A percentile compares a stretch with the other conserved stretches of the same genome.
These are phyloP conservation scores for Anagyrus pseudococci DNA, from an alignment of 2,888 invertebrate species.

Conservation along the genomic window DNA sequence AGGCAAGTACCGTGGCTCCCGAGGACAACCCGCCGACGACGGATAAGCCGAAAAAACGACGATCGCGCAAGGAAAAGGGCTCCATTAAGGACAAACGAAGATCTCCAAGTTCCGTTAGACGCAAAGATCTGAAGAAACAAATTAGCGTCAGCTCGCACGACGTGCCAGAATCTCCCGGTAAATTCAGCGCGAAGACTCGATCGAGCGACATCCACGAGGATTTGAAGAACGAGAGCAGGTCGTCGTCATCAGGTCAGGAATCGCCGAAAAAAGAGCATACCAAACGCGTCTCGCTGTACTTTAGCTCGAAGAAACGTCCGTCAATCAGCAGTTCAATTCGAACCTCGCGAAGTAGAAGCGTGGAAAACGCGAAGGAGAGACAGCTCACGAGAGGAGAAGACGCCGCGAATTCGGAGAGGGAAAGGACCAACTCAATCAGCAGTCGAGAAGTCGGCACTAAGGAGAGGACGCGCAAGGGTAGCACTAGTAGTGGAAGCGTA, in stretches of 20 bases:
- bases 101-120: conserved; percentile 40
- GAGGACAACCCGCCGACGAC: conserved; percentile 19
- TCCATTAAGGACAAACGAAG: conserved; percentile 38
- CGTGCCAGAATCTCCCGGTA: conserved; percentile 42
- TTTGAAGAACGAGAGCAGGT: conserved; percentile 56
- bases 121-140: conserved; percentile 49
- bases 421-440: conserved; percentile 71
- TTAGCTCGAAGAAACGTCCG: conserved; percentile 52
- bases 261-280: conserved; percentile 57
- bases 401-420: conserved; percentile 66
- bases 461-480: conserved; percentile 68
- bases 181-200: conserved; percentile 23
- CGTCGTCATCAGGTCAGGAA: conserved; percentile 61
- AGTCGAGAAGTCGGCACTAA: conserved; percentile 64
- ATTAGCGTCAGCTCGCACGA: conserved; percentile 47
- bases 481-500: conserved; percentile 74
- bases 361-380: conserved; percentile 44
- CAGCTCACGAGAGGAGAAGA: conserved; percentile 43
- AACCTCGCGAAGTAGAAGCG: conserved; percentile 50
- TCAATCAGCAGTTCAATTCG: conserved; percentile 50
- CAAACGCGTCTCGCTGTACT: conserved; percentile 50
- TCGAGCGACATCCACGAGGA: conserved; percentile 42
- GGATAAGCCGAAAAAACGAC: conserved; percentile 35
- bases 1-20: conserved; percentile 23
- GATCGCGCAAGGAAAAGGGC: conserved; percentile 40